Base-by-base conservation (phyloP, 2,113 vertebrate species). In the Pseudorectes ferrugineus region DNA sequence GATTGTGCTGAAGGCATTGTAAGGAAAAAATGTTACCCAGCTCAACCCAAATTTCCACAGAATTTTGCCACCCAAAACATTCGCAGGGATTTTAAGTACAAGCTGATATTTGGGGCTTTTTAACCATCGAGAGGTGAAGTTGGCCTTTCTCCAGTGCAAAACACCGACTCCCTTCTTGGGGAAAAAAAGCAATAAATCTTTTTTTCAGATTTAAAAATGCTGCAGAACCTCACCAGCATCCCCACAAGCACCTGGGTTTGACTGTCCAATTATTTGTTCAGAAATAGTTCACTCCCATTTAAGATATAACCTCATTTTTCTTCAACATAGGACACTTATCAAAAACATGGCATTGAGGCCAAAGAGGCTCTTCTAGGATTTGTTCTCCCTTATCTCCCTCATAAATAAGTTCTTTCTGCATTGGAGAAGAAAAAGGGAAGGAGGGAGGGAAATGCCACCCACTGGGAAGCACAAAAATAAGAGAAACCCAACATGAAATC, bases 1-100 rank as follows among this genome's bases (percentile, higher is more conserved):
- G 89, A 96, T 96, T 89, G 92, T 91, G 73, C 93, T 95, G 63
- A 93, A 96, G 94, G 82, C 91, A 93, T 96, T 96, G 94, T 95
- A 95, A 96, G 95, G 92, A 91, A 93, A 97, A 96, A 95, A 94
- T 95, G 93, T 89, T 78, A 84, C 93, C 88, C 92, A 90, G 66
- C 70, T 92, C 92, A 88, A 72, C 92, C 94, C 91, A 95, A 90
- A 95, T 95, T 94, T 96, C 90, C 94, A 93, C 82, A 88, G 63
- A 93, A 81, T 96, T 95, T 95, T 95, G 85, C 90, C 93, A 95
- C 92, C 94, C 94, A 88, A 87, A 88, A 71, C 57, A 61, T 72
- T 85, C 57, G 78, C 35, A 88, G 55, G 83, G 83, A 67, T 91
- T 93, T 91, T 68, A 51, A 96, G 78, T 49, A 62, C 57, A 55